These are phyloP conservation scores for Sinosuthora webbiana DNA, from an alignment of 2,113 vertebrate species.

Conservation along the genomic window DNA sequence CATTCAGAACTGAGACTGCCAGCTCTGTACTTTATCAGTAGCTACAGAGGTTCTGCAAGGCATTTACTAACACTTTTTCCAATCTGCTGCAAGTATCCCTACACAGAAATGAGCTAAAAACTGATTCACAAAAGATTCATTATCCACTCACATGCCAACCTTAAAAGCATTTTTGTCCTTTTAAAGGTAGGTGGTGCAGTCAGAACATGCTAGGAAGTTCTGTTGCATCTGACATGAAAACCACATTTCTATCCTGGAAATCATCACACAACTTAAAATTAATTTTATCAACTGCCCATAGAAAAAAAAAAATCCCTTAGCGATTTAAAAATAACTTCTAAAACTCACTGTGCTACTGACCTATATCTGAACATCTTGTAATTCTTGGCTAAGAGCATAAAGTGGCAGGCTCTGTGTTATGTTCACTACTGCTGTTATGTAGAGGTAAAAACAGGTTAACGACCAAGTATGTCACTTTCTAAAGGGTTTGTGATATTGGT, in stretches of 20 bases:
- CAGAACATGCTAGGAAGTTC: not conserved
- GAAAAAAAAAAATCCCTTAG: slow-evolving; percentile 10
- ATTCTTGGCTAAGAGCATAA: not conserved
- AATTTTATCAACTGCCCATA: not conserved
- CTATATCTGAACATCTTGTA: slow-evolving; percentile 38
- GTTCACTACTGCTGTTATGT: not conserved
- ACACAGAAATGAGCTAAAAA: not conserved
- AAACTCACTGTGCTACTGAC: slow-evolving; percentile 41
- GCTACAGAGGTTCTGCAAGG: not conserved
- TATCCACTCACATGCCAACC: not conserved
- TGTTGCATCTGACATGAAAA: not conserved
- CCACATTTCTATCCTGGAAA: not conserved
- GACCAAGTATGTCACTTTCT: not conserved
- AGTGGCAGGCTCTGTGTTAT: not conserved
- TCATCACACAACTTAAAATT: not conserved
- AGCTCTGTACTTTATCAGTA: not conserved
- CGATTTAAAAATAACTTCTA: slow-evolving; percentile 34
- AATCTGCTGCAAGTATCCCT: not conserved
- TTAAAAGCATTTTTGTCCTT: not conserved
- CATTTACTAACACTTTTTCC: not conserved
- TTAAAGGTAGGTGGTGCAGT: not conserved
- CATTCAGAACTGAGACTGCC: not conserved
- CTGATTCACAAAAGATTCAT: not conserved
- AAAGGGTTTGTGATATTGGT: not conserved
- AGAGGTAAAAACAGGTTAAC: slow-evolving; percentile 18